Conservation (phyloP, 1,140 invertebrate species). For the Drosophila setifemur region DNA sequence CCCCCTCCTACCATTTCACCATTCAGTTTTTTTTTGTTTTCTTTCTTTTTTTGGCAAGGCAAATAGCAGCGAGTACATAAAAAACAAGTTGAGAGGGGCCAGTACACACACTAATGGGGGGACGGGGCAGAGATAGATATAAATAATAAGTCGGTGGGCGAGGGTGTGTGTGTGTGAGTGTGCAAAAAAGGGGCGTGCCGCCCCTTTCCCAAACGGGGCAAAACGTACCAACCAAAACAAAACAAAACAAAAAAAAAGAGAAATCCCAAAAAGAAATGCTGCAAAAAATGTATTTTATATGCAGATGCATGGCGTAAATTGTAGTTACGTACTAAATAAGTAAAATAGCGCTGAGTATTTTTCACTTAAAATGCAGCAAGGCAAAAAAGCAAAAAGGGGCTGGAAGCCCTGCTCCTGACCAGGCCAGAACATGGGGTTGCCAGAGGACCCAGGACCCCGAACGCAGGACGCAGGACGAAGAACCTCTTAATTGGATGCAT, state of each 20-base stretch:
- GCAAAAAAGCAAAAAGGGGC: constrained; percentile 48
- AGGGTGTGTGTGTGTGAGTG: constrained; percentile 26
- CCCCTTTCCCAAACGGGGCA: constrained; percentile 36
- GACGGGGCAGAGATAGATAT: constrained; percentile 54
- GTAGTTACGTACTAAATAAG: constrained; percentile 81
- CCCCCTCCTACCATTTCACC: neutral
- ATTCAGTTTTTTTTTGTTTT: constrained; percentile 23
- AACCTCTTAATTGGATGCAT: constrained; percentile 78
- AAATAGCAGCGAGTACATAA: constrained; percentile 69
- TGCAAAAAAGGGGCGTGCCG: constrained; percentile 68
- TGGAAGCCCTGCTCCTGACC: constrained; percentile 10
- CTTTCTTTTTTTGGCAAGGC: constrained; percentile 61
- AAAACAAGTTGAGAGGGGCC: constrained; percentile 62
- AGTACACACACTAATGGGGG: constrained; percentile 26
- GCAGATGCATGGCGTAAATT: constrained; percentile 79
- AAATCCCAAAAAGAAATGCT: constrained; percentile 28
- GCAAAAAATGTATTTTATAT: constrained; percentile 77
- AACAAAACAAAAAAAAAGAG: constrained; percentile 8
- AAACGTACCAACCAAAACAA: constrained; percentile 15
- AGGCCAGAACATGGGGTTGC: constrained; percentile 7
- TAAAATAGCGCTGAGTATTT: constrained; percentile 80
- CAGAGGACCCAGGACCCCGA: neutral
- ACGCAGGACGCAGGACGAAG: constrained; percentile 38
- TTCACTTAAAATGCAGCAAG: constrained; percentile 76
- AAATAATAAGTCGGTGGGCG: constrained; percentile 59